phyloP scores from a whole-genome alignment of 2,888 invertebrate species.

The Dolomedes plantarius region DNA sequence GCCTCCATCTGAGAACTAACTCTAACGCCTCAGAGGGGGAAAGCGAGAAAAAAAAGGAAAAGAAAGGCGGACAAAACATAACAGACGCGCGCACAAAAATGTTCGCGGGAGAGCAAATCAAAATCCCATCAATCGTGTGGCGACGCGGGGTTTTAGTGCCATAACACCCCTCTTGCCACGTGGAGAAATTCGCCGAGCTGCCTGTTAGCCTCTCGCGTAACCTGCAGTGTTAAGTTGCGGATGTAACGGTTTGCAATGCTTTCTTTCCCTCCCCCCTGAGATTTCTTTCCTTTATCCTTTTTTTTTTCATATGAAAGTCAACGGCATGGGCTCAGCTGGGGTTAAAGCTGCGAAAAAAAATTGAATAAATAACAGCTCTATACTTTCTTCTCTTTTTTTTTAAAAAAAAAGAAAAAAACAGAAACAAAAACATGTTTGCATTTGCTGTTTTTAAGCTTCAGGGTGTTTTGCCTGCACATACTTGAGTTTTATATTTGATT shows the following conservation, averaged over 20 bases:
- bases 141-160: conserved; percentile 15
- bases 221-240: conserved; percentile 24
- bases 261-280: background rate
- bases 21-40: background rate
- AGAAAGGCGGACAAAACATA: too few relatives aligned
- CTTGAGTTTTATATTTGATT: too few relatives aligned
- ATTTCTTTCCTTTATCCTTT: background rate
- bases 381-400: background rate
- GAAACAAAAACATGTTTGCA: too few relatives aligned
- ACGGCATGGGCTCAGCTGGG: background rate
- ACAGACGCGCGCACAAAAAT: background rate
- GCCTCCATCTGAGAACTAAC: background rate
- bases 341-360: background rate
- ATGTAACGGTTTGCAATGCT: background rate
- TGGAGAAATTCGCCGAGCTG: conserved; percentile 32
- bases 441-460: too few relatives aligned
- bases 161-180: conserved; percentile 47
- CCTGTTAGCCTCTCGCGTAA: conserved; percentile 56
- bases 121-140: conserved; percentile 64
- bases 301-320: background rate
- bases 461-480: too few relatives aligned
- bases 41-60: background rate
- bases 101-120: conserved; percentile 59
- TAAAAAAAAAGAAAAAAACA: too few relatives aligned
- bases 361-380: background rate